phyloP scores from a whole-genome alignment of 2,888 invertebrate species.

The Ctena decussata region DNA sequence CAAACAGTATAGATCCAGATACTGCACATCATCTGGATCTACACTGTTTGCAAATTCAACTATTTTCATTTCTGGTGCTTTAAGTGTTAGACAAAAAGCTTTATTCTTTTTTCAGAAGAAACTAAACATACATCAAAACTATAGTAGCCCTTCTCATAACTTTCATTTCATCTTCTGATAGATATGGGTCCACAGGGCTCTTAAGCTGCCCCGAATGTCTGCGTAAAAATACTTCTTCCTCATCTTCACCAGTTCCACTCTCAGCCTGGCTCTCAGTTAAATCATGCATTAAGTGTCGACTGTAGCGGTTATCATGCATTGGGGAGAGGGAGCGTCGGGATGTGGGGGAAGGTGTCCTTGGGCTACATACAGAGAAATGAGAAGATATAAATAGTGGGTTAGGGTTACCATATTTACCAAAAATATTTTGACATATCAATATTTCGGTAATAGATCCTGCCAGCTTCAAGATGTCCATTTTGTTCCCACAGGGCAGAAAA shows the following conservation, averaged over 20 bases:
- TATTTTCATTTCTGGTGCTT: no score
- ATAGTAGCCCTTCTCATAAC: constrained; percentile 82
- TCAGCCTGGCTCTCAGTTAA: not conserved
- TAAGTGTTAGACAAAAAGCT: no score
- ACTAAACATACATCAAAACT: constrained; percentile 81
- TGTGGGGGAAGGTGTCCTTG: constrained; percentile 45
- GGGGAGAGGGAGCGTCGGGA: constrained; percentile 47
- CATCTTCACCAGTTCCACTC: constrained; percentile 27
- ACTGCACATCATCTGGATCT: no score
- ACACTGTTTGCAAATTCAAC: no score
- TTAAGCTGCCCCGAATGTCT: constrained; percentile 60
- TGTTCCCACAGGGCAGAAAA: no score
- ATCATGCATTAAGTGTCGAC: not conserved
- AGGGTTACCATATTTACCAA: not conserved
- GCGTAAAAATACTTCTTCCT: constrained; percentile 61
- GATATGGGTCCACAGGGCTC: constrained; percentile 71
- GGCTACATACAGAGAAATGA: constrained; percentile 34
- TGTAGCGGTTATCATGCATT: constrained; percentile 57
- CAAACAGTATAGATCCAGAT: no score
- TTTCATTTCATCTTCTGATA: constrained; percentile 78
- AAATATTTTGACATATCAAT: no score
- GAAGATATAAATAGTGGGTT: not conserved
- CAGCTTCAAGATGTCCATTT: no score
- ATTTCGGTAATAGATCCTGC: no score
- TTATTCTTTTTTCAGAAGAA: no score